Conservation (phyloP, 2,888 invertebrate genomes). For the Agrilus biguttatus region DNA sequence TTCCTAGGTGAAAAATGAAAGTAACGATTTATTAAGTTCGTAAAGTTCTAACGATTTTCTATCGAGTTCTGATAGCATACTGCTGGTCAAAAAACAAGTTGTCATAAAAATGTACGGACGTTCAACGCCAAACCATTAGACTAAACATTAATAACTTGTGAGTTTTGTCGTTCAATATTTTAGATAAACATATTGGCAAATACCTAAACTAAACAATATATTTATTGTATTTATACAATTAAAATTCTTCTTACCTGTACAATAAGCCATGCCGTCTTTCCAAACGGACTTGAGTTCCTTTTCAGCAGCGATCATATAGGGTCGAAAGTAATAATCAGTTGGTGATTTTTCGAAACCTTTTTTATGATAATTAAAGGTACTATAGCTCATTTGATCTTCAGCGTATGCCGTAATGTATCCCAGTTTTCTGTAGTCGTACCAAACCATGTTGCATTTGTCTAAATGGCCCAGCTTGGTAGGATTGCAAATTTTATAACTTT, state of each 20-base stretch:
- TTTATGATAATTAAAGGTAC: constrained; percentile 64
- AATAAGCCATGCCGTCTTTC: constrained; percentile 24
- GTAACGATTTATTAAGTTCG: too few species aligned
- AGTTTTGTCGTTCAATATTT: too few species aligned
- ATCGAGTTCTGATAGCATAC: too few species aligned
- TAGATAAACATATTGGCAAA: too few species aligned
- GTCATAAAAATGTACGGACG: too few species aligned
- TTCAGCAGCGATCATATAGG: constrained; percentile 58
- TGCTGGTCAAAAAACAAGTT: too few species aligned
- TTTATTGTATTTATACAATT: too few species aligned
- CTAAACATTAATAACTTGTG: too few species aligned
- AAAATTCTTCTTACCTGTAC: constrained; percentile 38
- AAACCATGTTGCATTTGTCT: constrained; percentile 61
- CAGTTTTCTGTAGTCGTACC: constrained; percentile 55
- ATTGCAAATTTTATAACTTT: constrained; percentile 35
- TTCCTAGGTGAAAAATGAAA: too few species aligned
- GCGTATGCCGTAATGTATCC: constrained; percentile 69
- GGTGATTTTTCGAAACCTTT: constrained; percentile 58
- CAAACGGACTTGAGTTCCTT: constrained; percentile 22
- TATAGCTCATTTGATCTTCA: constrained; percentile 59
- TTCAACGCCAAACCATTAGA: too few species aligned
- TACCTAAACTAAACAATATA: too few species aligned
- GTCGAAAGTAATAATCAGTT: constrained; percentile 68
- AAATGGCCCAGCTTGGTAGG: constrained; percentile 38
- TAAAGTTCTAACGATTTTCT: too few species aligned